A percentile compares a stretch with the other conserved stretches of the same genome.
Evolutionary conservation across 2,888 invertebrate genomes (phyloP).

Genomic region (Phlogophora meticulosa): DNA sequence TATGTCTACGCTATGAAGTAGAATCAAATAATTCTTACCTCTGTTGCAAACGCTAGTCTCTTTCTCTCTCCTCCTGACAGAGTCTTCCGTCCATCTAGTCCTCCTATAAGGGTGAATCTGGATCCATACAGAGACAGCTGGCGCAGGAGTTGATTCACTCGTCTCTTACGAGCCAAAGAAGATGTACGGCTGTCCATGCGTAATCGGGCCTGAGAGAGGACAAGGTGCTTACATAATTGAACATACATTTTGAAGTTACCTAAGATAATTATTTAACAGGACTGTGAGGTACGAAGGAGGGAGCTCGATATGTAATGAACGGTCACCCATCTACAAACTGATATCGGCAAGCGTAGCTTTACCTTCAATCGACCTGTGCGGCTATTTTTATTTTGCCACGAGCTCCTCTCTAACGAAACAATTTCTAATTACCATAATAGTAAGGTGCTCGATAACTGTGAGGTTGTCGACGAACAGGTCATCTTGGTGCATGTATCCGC

Average conservation of each 20-base stretch:
- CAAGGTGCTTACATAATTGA: background rate
- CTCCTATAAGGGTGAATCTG: constrained; percentile 95
- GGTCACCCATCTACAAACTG: no score
- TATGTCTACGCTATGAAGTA: background rate
- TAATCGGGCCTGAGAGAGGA: constrained; percentile 93
- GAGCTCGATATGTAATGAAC: no score
- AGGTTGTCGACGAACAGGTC: constrained; percentile 96
- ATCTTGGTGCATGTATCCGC: constrained; percentile 98
- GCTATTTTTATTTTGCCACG: no score
- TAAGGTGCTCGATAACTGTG: constrained; percentile 96
- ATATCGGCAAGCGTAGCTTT: no score
- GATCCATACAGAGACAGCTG: constrained; percentile 94
- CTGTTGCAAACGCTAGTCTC: constrained; percentile 97
- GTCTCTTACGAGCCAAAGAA: constrained; percentile 91
- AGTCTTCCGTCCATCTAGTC: constrained; percentile 94
- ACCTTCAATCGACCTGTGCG: no score
- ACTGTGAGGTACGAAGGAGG: no score
- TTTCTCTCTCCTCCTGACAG: constrained; percentile 98
- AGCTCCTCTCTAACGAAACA: no score
- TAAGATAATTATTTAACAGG: no score
- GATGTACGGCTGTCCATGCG: constrained; percentile 94
- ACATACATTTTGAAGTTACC: background rate
- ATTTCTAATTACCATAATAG: constrained; percentile 94
- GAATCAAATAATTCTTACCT: constrained; percentile 88
- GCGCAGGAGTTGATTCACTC: constrained; percentile 93